A percentile compares a stretch with the other conserved stretches of the same genome.
Evolutionary conservation across 2,113 vertebrate genomes (phyloP).

Genomic region (Garra rufa): DNA sequence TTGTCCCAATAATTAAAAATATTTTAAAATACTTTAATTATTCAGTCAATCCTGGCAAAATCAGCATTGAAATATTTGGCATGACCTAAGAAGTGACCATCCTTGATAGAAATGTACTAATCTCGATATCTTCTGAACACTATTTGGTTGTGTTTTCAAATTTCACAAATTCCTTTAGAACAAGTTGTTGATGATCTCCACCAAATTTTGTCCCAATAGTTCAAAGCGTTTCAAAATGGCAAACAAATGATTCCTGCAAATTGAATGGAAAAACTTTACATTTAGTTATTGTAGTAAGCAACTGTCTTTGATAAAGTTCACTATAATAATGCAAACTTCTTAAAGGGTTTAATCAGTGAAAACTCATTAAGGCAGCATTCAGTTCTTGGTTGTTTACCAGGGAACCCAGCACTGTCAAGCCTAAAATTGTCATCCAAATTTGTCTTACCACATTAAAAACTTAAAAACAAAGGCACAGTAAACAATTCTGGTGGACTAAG

Average conservation of each 20-base stretch:
- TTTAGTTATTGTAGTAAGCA: background rate
- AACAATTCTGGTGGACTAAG: slow-evolving; percentile 1
- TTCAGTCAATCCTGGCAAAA: background rate
- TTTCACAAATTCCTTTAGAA: background rate
- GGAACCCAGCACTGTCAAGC: background rate
- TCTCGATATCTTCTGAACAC: background rate
- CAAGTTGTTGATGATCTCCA: background rate
- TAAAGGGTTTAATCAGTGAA: background rate
- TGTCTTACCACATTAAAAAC: background rate
- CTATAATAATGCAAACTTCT: too few species aligned
- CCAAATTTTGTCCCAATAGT: background rate
- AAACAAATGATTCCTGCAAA: background rate
- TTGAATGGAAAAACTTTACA: background rate
- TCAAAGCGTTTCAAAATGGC: background rate
- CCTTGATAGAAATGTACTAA: too few species aligned
- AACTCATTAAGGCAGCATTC: background rate
- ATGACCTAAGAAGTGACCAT: too few species aligned
- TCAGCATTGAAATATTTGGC: too few species aligned
- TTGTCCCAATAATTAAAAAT: background rate
- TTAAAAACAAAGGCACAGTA: background rate
- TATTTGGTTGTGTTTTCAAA: background rate
- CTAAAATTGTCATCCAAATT: background rate
- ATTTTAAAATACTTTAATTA: background rate
- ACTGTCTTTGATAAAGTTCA: background rate
- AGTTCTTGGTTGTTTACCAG: background rate